Evolutionary conservation across 2,797 vertebrate genomes (phyloP).

Genomic region (Lepilemur ruficaudatus): DNA sequence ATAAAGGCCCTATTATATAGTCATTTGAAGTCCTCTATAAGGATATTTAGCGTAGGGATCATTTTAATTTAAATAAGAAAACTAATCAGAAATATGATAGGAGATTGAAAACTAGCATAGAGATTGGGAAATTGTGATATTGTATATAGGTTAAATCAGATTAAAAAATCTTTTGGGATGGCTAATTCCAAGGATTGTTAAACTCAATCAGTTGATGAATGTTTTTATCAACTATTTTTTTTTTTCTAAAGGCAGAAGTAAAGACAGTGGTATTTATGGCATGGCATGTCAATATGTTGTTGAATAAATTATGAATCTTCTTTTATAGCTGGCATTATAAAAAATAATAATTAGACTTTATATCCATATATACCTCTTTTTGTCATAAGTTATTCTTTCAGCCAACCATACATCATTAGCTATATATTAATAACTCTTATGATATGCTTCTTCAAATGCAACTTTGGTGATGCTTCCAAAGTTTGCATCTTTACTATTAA

Average conservation of each 20-base stretch:
- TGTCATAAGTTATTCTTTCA: conserved; percentile 8
- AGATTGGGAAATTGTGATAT: background rate
- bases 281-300: background rate
- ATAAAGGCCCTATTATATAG: background rate
- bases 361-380: background rate
- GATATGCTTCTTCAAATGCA: background rate
- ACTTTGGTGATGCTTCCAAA: background rate
- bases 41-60: background rate
- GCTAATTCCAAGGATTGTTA: background rate
- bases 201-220: background rate
- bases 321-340: conserved; percentile 23
- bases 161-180: background rate
- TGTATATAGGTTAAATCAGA: background rate
- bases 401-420: background rate
- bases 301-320: conserved; percentile 34
- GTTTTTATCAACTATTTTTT: background rate
- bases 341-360: conserved; percentile 26
- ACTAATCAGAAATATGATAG: background rate
- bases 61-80: conserved; percentile 31
- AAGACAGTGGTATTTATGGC: conserved; percentile 27
- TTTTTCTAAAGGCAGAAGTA: background rate
- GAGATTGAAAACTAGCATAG: background rate
- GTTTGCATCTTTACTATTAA: conserved; percentile 11
- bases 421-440: background rate
- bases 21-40: background rate